These are phyloP conservation scores for Pagetopsis macropterus DNA, from an alignment of 2,797 vertebrate genomes.

Conservation along the genomic window DNA sequence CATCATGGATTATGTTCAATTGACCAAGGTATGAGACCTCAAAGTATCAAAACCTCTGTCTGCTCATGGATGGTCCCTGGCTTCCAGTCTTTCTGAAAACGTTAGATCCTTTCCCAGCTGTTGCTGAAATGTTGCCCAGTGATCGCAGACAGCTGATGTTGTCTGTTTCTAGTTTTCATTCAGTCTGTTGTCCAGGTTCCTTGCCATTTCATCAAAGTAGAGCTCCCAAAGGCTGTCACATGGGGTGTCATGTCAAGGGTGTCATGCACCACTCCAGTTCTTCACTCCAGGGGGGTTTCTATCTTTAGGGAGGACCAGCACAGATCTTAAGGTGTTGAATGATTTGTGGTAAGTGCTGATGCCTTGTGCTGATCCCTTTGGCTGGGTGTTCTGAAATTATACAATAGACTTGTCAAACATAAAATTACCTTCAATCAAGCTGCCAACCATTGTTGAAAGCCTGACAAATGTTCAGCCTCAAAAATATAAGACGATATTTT, in stretches of 20 bases:
- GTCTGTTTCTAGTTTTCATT: constrained; percentile 14
- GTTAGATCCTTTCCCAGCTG: constrained; percentile 26
- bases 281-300: constrained; percentile 24
- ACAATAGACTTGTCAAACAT: constrained; percentile 13
- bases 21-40: constrained; percentile 14
- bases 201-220: constrained; percentile 44
- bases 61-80: not conserved
- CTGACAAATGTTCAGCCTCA: constrained; percentile 21
- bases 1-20: constrained; percentile 4
- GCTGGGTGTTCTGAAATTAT: constrained; percentile 23
- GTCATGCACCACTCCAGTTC: constrained; percentile 25
- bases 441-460: constrained; percentile 19
- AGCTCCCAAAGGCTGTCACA: constrained; percentile 19
- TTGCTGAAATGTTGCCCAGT: constrained; percentile 8
- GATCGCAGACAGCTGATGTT: constrained; percentile 7
- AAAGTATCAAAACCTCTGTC: not conserved
- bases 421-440: constrained; percentile 6
- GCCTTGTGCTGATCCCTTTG: constrained; percentile 10
- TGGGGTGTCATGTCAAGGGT: constrained; percentile 19
- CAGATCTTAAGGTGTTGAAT: constrained; percentile 46
- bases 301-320: constrained; percentile 19
- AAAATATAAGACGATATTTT: constrained; percentile 15
- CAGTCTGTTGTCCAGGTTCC: constrained; percentile 34
- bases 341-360: constrained; percentile 24
- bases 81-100: constrained; percentile 31